phyloP scores from a whole-genome alignment of 2,797 vertebrate species.

The Mus minutoides region DNA sequence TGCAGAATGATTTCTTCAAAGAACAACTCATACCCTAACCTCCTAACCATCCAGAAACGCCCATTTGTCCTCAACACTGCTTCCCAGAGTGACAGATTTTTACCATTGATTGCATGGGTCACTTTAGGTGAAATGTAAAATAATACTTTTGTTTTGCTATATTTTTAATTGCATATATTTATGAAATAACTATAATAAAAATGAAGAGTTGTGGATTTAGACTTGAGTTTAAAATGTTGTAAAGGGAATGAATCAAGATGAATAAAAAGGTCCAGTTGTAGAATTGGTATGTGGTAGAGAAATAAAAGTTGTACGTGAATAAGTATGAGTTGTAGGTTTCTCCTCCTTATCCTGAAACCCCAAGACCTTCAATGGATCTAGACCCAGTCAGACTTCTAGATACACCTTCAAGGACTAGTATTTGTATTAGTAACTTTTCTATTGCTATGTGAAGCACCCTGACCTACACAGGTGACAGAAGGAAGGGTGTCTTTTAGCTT shows the following conservation, averaged over 20 bases:
- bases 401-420: not conserved
- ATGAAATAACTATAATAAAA: slow-evolving; percentile 5
- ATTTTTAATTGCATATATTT: not conserved
- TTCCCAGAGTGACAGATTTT: not conserved
- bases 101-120: not conserved
- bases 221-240: not conserved
- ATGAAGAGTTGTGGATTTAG: not conserved
- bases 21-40: not conserved
- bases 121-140: slow-evolving; percentile 4
- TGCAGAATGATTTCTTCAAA: not conserved
- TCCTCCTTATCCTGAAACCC: not conserved
- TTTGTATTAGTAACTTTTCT: not conserved
- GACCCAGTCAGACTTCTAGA: not conserved
- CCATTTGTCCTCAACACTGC: not conserved
- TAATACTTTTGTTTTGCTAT: slow-evolving; percentile 2
- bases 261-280: not conserved
- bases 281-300: not conserved
- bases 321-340: not conserved
- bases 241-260: not conserved
- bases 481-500: not conserved
- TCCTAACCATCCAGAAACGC: not conserved
- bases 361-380: not conserved
- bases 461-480: not conserved
- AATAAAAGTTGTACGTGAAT: not conserved
- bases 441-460: not conserved